Percentiles rank a stretch among this genome's conserved stretches.
Evolutionary conservation across 2,113 vertebrate genomes (phyloP).

Genomic region (Prunella himalayana): DNA sequence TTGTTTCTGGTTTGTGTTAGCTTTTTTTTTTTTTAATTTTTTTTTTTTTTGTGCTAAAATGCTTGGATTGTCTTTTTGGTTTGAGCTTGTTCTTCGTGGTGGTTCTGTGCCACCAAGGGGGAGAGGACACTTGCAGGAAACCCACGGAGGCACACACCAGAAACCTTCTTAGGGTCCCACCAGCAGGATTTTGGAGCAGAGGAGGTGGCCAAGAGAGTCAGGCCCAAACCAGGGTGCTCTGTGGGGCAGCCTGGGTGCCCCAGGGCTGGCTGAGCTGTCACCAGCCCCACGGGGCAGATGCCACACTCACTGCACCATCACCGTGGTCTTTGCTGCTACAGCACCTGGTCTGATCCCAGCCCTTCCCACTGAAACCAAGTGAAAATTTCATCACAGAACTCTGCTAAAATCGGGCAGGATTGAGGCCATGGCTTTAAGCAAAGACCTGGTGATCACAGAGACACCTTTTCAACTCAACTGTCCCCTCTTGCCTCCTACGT

Average conservation of each 20-base stretch:
- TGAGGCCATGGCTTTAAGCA: neutral
- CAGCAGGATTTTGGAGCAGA: neutral
- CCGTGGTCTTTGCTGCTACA: neutral
- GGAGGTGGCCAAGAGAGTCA: neutral
- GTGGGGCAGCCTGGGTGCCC: neutral
- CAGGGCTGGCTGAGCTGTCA: neutral
- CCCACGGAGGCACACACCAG: neutral
- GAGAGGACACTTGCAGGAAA: slow-evolving; percentile 16
- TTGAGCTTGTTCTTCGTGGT: slow-evolving; percentile 46
- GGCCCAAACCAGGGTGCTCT: neutral
- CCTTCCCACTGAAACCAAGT: neutral
- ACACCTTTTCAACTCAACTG: slow-evolving; percentile 8
- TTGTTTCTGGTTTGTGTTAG: neutral
- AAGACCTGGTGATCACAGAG: neutral
- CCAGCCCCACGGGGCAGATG: neutral
- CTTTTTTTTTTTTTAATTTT: neutral
- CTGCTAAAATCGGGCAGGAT: neutral
- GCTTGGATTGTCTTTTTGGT: slow-evolving; percentile 55
- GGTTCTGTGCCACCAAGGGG: neutral
- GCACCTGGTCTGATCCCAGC: neutral
- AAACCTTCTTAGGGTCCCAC: neutral
- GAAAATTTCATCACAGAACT: neutral
- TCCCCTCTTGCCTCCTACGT: slow-evolving; percentile 38
- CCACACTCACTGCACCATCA: neutral
- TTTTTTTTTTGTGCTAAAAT: neutral